Percentiles rank a stretch among this genome's conserved stretches.
These are phyloP conservation scores for Xylophagus ater DNA, from an alignment of 2,888 invertebrate species.

Conservation along the genomic window DNA sequence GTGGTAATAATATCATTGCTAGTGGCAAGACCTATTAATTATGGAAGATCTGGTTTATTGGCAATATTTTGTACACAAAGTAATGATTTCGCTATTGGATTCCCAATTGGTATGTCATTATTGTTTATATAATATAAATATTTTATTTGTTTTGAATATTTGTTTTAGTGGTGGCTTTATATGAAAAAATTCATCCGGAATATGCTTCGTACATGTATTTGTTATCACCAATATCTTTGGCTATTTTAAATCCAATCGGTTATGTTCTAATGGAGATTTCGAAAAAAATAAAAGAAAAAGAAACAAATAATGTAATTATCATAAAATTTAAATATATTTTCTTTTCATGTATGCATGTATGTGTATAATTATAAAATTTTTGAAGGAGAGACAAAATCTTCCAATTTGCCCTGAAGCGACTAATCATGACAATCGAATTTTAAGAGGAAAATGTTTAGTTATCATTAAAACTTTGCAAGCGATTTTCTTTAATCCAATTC, in stretches of 20 bases:
- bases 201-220: slow-evolving; percentile 84
- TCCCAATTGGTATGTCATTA: slow-evolving; percentile 60
- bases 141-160: not conserved
- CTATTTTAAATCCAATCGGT: slow-evolving; percentile 84
- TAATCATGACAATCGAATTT: slow-evolving; percentile 25
- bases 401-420: slow-evolving; percentile 30
- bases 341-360: not conserved
- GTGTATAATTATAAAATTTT: not conserved
- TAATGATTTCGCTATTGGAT: slow-evolving; percentile 95
- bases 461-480: slow-evolving; percentile 49
- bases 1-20: slow-evolving; percentile 68
- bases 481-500: slow-evolving; percentile 76
- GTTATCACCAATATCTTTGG: slow-evolving; percentile 87
- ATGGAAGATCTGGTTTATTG: slow-evolving; percentile 79
- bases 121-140: not conserved
- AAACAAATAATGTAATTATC: slow-evolving; percentile 24
- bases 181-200: slow-evolving; percentile 74
- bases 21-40: slow-evolving; percentile 67
- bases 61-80: slow-evolving; percentile 94
- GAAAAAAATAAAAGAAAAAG: slow-evolving; percentile 31
- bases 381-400: slow-evolving; percentile 16
- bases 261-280: slow-evolving; percentile 79
- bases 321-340: slow-evolving; percentile 2
- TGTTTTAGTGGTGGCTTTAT: slow-evolving; percentile 65
- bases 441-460: slow-evolving; percentile 28